These are phyloP conservation scores for Torymus tubicola DNA, from an alignment of 2,888 invertebrate species.

Conservation along the genomic window DNA sequence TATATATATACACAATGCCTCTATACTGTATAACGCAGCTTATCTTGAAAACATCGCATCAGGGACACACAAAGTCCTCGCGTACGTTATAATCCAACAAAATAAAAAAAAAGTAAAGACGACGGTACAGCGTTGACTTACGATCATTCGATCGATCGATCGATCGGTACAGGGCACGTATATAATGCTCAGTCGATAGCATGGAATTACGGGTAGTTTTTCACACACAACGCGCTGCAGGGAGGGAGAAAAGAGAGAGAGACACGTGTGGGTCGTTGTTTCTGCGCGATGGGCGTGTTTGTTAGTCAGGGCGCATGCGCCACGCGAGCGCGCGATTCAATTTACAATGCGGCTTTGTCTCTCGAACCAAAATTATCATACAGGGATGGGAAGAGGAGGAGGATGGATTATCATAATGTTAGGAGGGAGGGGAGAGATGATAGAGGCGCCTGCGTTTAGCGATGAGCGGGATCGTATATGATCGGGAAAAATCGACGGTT, in stretches of 20 bases:
- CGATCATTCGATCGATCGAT: constrained; percentile 18
- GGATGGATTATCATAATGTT: constrained; percentile 24
- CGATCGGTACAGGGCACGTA: not conserved
- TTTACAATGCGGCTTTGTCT: constrained; percentile 75
- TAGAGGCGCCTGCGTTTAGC: constrained; percentile 50
- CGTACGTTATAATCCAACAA: not conserved
- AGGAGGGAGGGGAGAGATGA: not conserved
- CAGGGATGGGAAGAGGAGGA: constrained; percentile 32
- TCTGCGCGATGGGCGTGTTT: constrained; percentile 20
- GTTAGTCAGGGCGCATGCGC: constrained; percentile 32
- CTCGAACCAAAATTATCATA: constrained; percentile 72
- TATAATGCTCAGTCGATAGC: constrained; percentile 23
- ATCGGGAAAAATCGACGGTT: constrained; percentile 19
- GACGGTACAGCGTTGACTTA: constrained; percentile 1
- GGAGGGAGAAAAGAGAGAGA: not conserved
- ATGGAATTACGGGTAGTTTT: constrained; percentile 41
- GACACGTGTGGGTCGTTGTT: constrained; percentile 16
- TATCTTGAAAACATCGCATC: constrained; percentile 9
- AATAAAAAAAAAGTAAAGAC: not conserved
- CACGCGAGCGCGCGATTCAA: constrained; percentile 65
- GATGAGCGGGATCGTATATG: not conserved
- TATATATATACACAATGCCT: not conserved
- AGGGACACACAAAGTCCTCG: not conserved
- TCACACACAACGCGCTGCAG: not conserved
- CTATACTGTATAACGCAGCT: not conserved